A percentile compares a stretch with the other conserved stretches of the same genome.
Evolutionary conservation across 37 sponge, comb jelly and placozoan species (phyloP).

Genomic region (Ephydatia muelleri): DNA sequence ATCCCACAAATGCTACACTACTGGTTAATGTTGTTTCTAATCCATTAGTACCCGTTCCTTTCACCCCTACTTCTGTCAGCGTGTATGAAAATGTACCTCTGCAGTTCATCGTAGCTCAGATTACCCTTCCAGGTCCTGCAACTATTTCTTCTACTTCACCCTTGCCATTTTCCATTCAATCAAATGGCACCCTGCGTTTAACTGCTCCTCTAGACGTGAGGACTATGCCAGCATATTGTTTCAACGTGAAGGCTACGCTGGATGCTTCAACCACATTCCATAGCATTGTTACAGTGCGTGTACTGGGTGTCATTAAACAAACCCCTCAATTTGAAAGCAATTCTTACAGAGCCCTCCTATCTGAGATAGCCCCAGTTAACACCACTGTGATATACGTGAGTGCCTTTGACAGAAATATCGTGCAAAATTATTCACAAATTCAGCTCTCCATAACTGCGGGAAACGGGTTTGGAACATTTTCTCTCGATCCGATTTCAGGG

Average conservation of each 20-base stretch:
- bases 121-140: neutral
- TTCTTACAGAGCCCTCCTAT: conserved; percentile 29
- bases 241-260: conserved; percentile 11
- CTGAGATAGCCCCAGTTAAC: conserved; percentile 41
- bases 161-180: neutral
- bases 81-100: conserved; percentile 9
- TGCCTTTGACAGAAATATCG: conserved; percentile 66
- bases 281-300: conserved; percentile 43
- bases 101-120: neutral
- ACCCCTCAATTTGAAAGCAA: conserved; percentile 51
- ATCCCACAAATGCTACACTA: conserved; percentile 5
- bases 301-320: conserved; percentile 73
- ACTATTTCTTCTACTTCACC: neutral
- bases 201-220: conserved; percentile 41
- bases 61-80: conserved; percentile 16
- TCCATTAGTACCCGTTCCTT: neutral
- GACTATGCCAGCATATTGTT: conserved; percentile 12
- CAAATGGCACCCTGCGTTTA: conserved; percentile 25
- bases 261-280: neutral
- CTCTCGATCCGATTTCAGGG: conserved; percentile 50
- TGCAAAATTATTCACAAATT: conserved; percentile 22
- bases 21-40: conserved; percentile 9
- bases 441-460: conserved; percentile 12
- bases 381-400: conserved; percentile 44
- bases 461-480: conserved; percentile 21